phyloP scores from a whole-genome alignment of 2,888 invertebrate species.

The Perizoma flavofasciatum region DNA sequence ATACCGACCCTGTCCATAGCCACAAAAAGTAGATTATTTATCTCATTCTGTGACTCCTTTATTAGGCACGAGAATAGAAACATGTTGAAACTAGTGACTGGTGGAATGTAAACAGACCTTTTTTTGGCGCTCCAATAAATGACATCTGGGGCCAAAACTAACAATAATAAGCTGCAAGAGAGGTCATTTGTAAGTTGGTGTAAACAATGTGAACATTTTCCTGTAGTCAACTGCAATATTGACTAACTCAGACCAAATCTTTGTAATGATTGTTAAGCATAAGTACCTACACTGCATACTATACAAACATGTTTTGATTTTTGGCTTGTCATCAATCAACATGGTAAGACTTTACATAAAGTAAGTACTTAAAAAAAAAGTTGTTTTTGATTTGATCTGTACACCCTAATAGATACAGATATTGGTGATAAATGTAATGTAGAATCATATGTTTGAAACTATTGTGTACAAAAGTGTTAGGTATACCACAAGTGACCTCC shows the following conservation, averaged over 20 bases:
- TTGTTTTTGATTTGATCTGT: too few species aligned
- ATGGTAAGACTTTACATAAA: too few species aligned
- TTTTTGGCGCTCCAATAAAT: constrained; percentile 19
- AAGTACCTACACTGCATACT: background rate
- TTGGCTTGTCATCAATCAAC: too few species aligned
- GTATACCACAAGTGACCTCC: constrained; percentile 51
- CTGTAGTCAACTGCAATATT: background rate
- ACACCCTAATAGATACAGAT: too few species aligned
- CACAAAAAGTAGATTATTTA: constrained; percentile 6
- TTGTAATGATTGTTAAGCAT: background rate
- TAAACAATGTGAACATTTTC: constrained; percentile 12
- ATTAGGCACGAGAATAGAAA: constrained; percentile 4
- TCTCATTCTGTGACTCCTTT: constrained; percentile 1
- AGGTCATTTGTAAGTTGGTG: constrained; percentile 44
- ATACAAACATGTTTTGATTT: too few species aligned
- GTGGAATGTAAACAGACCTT: constrained; percentile 27
- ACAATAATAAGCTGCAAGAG: constrained; percentile 48
- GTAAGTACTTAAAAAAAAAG: too few species aligned
- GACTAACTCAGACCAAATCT: background rate
- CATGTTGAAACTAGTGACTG: constrained; percentile 8
- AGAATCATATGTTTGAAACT: too few species aligned
- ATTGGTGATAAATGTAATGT: too few species aligned
- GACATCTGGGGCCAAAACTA: constrained; percentile 37
- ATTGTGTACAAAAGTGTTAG: background rate
- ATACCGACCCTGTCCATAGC: constrained; percentile 3